Percentiles rank a stretch among this genome's conserved stretches.
Evolutionary conservation across 2,113 vertebrate genomes (phyloP).

Genomic region (Scomber scombrus): DNA sequence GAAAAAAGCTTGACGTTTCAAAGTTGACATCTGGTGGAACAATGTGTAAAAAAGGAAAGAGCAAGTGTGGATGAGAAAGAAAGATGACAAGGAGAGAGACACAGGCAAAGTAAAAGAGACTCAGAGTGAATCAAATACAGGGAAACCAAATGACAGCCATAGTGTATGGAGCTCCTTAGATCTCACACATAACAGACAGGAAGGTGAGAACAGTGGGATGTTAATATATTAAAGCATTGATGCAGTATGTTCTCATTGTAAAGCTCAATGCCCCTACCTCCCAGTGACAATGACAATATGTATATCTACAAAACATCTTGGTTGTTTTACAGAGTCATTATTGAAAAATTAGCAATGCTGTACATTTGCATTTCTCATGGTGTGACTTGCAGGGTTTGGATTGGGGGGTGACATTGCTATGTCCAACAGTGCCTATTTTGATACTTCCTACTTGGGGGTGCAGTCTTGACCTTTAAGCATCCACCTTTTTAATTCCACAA

Average conservation of each 20-base stretch:
- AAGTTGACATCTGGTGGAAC: slow-evolving; percentile 26
- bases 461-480: not conserved
- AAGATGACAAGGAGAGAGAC: not conserved
- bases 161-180: slow-evolving; percentile 24
- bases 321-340: too few species aligned
- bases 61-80: not conserved
- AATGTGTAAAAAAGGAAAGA: slow-evolving; percentile 21
- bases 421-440: too few species aligned
- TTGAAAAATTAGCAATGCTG: too few species aligned
- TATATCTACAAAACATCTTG: too few species aligned
- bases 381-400: too few species aligned
- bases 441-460: too few species aligned
- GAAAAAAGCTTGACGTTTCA: slow-evolving; percentile 18
- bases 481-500: not conserved
- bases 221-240: slow-evolving; percentile 16
- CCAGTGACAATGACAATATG: not conserved
- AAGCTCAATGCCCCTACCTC: slow-evolving; percentile 2
- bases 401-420: too few species aligned
- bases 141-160: slow-evolving; percentile 40
- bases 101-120: not conserved
- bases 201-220: not conserved
- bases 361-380: too few species aligned
- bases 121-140: slow-evolving; percentile 20
- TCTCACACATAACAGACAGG: slow-evolving; percentile 10
- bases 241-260: not conserved